A percentile compares a stretch with the other conserved stretches of the same genome.
Conservation (phyloP, 2,797 vertebrate genomes). For the Protosalanx chinensis region DNA sequence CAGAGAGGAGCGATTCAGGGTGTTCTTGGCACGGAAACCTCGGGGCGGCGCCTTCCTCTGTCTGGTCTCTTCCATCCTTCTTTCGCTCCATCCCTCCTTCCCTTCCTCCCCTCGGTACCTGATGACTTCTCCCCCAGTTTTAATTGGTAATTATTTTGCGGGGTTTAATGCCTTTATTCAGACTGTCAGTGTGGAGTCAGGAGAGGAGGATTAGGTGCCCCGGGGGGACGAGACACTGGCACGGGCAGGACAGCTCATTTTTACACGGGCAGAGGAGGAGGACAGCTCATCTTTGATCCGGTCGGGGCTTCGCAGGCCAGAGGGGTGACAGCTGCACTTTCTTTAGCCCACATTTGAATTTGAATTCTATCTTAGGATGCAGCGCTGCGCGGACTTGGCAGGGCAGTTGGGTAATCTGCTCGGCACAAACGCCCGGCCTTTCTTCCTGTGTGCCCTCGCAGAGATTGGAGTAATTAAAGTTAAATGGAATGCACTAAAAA, state of each 20-base stretch:
- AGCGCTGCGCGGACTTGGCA: constrained; percentile 84
- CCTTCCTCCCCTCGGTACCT: constrained; percentile 64
- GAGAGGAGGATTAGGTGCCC: constrained; percentile 82
- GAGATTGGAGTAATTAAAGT: constrained; percentile 90
- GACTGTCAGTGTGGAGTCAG: constrained; percentile 80
- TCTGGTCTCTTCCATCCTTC: constrained; percentile 6
- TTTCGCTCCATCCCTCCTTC: constrained; percentile 2
- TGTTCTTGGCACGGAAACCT: constrained; percentile 68
- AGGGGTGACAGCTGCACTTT: constrained; percentile 86
- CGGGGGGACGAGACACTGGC: constrained; percentile 84
- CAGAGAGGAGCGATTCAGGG: constrained; percentile 69
- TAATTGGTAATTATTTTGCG: constrained; percentile 83
- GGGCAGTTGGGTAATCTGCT: constrained; percentile 85
- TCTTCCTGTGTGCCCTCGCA: constrained; percentile 84
- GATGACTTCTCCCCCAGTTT: constrained; percentile 74
- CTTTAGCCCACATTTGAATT: constrained; percentile 89
- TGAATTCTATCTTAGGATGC: constrained; percentile 87
- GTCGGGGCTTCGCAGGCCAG: constrained; percentile 84
- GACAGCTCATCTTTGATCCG: constrained; percentile 88
- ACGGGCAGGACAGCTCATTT: constrained; percentile 84
- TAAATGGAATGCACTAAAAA: constrained; percentile 86
- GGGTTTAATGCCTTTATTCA: constrained; percentile 82
- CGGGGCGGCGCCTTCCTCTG: constrained; percentile 50
- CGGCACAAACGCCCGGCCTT: constrained; percentile 83
- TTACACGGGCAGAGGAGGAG: constrained; percentile 80